Evolutionary conservation across 2,113 vertebrate genomes (phyloP), one percentile per base, ranked within the genome.

Genomic region (Paramormyrops kingsleyae): DNA sequence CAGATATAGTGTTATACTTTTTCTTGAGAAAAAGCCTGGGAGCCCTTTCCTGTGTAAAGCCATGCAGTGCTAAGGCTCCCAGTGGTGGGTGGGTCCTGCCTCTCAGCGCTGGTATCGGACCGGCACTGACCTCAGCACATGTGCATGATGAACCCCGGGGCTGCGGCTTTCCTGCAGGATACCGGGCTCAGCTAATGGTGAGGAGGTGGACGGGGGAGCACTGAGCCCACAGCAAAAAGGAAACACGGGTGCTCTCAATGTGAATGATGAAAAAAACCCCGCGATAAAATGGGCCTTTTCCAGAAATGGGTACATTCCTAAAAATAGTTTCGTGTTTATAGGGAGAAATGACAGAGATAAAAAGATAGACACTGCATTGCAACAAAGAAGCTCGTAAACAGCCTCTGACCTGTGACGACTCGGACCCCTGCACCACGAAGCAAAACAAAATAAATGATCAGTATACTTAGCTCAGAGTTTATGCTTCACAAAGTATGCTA

Each of bases 61-160:
- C 17, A n/a, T 39, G 85, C 50, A 17, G 50, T 31, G 27, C 49
- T 50, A 66, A 56, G 66, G 47, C 19, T 84, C 56, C 84, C 47
- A 52, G 27, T 17, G 13, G 47, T 53, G 56, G 86, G n/a, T 50
- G 39, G 87, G 35, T 44, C 50, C 19, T 88, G 85, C 47, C 87
- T 52, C 66, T 77, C n/a, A 35, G 70, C 39, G 3, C 39, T 49
- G 31, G 24, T 83, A n/a, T 56, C n/a, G n/a, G 74, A 62, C 87
- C 42, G 10, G 17, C 42, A n/a, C 42, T 66, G 87, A 90, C 90
- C 90, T 83, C 27, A 62, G 70, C 56, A 83, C 93, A 94, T 94
- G 47, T 94, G 94, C 91, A 92, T 47, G 86, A 39, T 95, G 94
- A 94, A 93, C 94, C 90, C 88, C 89, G 35, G 90, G 91, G 53